Evolutionary conservation across 2,113 vertebrate genomes (phyloP).

Genomic region (Toxotes jaculatrix): DNA sequence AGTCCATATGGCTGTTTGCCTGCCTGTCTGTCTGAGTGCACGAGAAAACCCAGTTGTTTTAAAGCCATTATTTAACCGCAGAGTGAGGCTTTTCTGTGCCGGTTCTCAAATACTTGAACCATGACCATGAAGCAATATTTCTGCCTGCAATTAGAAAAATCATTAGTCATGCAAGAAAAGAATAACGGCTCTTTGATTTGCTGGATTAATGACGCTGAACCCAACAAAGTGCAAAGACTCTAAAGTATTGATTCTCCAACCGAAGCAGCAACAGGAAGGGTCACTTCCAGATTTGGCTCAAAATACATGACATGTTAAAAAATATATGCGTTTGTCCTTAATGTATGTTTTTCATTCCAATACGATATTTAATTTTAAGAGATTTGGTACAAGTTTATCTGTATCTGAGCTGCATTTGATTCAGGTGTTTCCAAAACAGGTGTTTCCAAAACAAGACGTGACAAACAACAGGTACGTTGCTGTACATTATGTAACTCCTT

Average conservation of each 20-base stretch:
- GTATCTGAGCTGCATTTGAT: too few relatives aligned
- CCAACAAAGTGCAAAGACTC: background rate
- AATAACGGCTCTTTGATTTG: constrained; percentile 16
- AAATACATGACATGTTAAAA: too few relatives aligned
- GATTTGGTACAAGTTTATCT: background rate
- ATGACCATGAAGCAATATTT: background rate
- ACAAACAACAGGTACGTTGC: too few relatives aligned
- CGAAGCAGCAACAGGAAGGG: too few relatives aligned
- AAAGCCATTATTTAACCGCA: background rate
- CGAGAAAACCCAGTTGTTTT: background rate
- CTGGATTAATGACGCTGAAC: constrained; percentile 6
- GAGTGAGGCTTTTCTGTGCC: background rate
- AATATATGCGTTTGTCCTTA: too few relatives aligned
- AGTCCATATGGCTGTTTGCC: background rate
- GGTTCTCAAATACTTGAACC: background rate
- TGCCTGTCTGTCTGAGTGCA: constrained; percentile 4
- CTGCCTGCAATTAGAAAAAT: background rate
- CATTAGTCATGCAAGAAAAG: constrained; percentile 1
- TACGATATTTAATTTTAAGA: background rate
- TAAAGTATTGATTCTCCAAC: background rate
- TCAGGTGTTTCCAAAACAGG: too few relatives aligned
- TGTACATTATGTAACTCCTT: too few relatives aligned
- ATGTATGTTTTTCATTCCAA: background rate
- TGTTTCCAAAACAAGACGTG: too few relatives aligned
- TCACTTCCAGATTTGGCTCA: background rate